phyloP scores from a whole-genome alignment of 1,140 invertebrate species.

The Triops cancriformis region DNA sequence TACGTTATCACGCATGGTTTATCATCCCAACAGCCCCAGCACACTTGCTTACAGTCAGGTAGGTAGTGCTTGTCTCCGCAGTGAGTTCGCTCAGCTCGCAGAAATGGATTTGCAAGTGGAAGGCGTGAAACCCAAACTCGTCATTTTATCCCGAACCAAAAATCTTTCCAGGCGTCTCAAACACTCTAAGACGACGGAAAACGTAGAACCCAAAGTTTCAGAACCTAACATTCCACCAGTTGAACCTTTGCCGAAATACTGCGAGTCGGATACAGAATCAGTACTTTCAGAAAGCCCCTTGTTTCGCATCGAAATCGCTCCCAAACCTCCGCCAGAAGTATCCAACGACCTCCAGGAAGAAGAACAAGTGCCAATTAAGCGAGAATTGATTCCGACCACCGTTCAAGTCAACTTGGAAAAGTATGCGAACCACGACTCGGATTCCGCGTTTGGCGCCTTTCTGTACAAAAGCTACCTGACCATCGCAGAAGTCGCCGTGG shows the following conservation, averaged over 20 bases:
- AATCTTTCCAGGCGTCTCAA: neutral
- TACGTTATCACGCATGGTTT: conserved; percentile 2
- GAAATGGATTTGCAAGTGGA: conserved; percentile 1
- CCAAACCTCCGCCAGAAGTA: neutral
- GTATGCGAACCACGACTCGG: neutral
- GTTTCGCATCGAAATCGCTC: neutral
- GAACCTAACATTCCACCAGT: neutral
- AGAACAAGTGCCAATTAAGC: neutral
- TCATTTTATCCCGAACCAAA: neutral
- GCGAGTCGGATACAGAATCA: neutral
- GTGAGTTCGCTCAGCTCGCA: neutral
- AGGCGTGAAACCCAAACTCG: neutral
- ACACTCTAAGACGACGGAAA: neutral
- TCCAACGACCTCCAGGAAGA: neutral
- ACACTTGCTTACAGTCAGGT: neutral
- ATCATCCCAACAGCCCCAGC: neutral
- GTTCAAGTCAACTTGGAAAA: neutral
- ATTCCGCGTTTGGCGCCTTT: neutral
- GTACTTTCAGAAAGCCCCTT: neutral
- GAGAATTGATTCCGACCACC: neutral
- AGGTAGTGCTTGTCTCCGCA: neutral
- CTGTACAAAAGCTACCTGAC: conserved; percentile 16
- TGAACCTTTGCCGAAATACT: neutral
- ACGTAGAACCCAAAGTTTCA: neutral
- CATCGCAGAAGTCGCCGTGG: conserved; percentile 20